Conservation (phyloP, 2,888 invertebrate species). For the Nomada fucata region DNA sequence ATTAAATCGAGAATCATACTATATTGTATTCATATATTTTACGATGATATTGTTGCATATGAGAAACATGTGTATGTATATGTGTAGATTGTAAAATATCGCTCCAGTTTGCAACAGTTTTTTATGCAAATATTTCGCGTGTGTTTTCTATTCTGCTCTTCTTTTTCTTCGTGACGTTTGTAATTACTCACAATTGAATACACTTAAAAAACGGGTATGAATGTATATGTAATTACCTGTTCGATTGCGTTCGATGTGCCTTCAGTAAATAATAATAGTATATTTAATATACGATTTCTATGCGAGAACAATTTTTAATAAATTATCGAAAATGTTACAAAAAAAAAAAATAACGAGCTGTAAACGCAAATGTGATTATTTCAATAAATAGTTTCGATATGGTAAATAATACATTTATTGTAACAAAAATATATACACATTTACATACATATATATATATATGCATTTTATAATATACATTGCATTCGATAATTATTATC, state of each 20-base stretch:
- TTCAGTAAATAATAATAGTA: constrained; percentile 37
- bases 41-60: constrained; percentile 10
- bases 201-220: constrained; percentile 13
- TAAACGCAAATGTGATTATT: neutral
- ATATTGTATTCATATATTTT: constrained; percentile 13
- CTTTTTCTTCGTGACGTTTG: constrained; percentile 1
- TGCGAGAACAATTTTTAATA: constrained; percentile 45
- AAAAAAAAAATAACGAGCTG: neutral
- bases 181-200: constrained; percentile 23
- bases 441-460: neutral
- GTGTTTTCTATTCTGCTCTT: constrained; percentile 3
- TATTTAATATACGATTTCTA: constrained; percentile 52
- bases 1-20: neutral
- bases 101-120: neutral
- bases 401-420: neutral
- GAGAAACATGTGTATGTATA: neutral
- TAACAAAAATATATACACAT: neutral
- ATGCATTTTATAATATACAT: too few relatives aligned
- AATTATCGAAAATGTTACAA: constrained; percentile 6
- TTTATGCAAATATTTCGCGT: constrained; percentile 5
- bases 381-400: neutral
- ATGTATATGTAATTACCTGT: constrained; percentile 19
- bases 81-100: constrained; percentile 7
- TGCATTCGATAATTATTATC: neutral
- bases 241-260: constrained; percentile 12